Evolutionary conservation across 2,888 invertebrate species (phyloP).

Genomic region (Eueremaeus valkanovi): DNA sequence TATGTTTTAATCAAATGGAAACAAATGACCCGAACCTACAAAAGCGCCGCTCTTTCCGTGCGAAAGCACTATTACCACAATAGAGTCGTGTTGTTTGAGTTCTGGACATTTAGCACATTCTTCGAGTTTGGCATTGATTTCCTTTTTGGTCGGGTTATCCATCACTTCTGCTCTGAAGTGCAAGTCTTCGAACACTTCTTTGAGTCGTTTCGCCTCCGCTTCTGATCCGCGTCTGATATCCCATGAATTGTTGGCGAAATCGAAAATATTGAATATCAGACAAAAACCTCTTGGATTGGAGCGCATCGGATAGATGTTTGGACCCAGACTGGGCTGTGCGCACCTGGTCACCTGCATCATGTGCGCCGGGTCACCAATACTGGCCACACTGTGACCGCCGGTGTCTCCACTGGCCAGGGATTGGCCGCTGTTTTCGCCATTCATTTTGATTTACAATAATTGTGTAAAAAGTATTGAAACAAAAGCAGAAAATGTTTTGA

Average conservation of each 20-base stretch:
- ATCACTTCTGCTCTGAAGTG: conserved; percentile 37
- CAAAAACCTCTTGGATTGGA: conserved; percentile 44
- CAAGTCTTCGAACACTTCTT: conserved; percentile 40
- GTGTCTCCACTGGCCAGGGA: too few species aligned
- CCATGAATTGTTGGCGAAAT: conserved; percentile 36
- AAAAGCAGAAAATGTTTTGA: too few species aligned
- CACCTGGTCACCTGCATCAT: neutral
- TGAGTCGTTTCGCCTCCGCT: conserved; percentile 40
- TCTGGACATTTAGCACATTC: conserved; percentile 33
- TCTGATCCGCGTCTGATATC: conserved; percentile 42
- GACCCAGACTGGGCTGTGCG: neutral
- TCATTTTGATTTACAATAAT: too few species aligned
- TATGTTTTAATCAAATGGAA: neutral
- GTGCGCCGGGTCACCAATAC: neutral
- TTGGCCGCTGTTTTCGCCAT: too few species aligned
- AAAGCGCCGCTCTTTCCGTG: conserved; percentile 44
- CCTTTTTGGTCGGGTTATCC: conserved; percentile 33
- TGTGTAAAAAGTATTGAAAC: too few species aligned
- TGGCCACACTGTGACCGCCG: neutral
- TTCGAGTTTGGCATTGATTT: conserved; percentile 34
- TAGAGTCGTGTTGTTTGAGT: conserved; percentile 41
- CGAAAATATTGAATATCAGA: conserved; percentile 45
- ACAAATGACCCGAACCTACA: neutral
- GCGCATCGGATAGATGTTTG: conserved; percentile 41
- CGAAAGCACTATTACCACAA: conserved; percentile 45